Evolutionary conservation across 2,888 invertebrate genomes (phyloP).

Genomic region (Loripinus fragilis): DNA sequence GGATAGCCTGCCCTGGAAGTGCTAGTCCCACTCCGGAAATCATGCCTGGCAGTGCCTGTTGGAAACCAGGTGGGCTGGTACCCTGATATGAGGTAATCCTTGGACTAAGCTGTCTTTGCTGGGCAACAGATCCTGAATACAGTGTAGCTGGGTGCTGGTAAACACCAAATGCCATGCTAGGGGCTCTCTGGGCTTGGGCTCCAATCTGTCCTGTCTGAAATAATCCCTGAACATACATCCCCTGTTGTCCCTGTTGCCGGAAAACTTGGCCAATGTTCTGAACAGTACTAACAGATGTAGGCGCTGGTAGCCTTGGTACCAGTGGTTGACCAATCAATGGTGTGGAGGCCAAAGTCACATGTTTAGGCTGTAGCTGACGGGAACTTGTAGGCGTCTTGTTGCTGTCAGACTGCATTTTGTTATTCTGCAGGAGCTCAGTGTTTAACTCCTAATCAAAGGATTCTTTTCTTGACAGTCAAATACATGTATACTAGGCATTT

Average conservation of each 20-base stretch:
- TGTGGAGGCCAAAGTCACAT: neutral
- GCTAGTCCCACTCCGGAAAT: neutral
- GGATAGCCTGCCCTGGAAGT: neutral
- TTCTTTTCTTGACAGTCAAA: no score
- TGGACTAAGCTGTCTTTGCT: neutral
- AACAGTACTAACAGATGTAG: neutral
- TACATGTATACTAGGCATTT: no score
- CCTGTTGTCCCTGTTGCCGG: neutral
- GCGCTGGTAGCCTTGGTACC: neutral
- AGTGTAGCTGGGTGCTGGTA: slow-evolving; percentile 2
- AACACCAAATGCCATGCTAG: neutral
- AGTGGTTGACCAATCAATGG: neutral
- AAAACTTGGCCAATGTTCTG: neutral
- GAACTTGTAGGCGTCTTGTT: neutral
- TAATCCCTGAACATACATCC: neutral
- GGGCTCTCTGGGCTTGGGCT: neutral
- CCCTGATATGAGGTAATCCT: neutral
- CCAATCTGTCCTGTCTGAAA: neutral
- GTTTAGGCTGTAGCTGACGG: slow-evolving; percentile 5
- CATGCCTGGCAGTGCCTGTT: neutral
- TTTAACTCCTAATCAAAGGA: no score
- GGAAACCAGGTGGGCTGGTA: neutral
- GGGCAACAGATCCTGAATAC: neutral
- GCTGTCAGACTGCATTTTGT: slow-evolving; percentile 6
- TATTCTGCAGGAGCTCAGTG: no score